Percentiles rank a stretch among this genome's conserved stretches.
phyloP scores from a whole-genome alignment of 2,113 vertebrate species.

The Trogon surrucura region DNA sequence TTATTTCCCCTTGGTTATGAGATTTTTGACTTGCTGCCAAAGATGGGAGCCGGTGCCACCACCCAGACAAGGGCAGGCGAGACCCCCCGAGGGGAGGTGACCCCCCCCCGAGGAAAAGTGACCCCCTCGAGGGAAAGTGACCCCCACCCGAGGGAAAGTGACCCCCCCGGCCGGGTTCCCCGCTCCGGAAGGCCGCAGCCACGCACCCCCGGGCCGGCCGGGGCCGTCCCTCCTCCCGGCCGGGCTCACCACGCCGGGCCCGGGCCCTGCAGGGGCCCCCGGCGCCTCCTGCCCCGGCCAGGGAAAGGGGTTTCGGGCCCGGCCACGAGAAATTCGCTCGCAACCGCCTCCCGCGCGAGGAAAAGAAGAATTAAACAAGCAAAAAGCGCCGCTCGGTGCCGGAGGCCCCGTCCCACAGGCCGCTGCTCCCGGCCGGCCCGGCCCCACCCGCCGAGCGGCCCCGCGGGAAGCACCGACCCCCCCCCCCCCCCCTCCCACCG shows the following conservation, averaged over 20 bases:
- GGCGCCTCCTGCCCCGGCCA: too few species aligned
- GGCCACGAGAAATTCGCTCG: background rate
- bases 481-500: too few species aligned
- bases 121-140: too few species aligned
- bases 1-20: fast-evolving
- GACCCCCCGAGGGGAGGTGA: background rate
- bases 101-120: too few species aligned
- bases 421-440: too few species aligned
- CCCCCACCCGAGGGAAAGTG: too few species aligned
- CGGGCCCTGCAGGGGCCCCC: background rate
- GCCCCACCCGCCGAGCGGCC: too few species aligned
- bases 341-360: fast-evolving
- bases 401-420: background rate
- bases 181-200: background rate
- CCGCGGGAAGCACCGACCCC: too few species aligned
- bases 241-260: too few species aligned
- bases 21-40: background rate
- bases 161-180: background rate
- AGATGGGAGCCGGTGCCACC: background rate
- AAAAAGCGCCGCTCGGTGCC: too few species aligned
- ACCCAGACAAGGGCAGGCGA: fast-evolving
- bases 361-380: too few species aligned
- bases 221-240: background rate
- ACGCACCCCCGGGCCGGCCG: background rate
- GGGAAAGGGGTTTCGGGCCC: background rate